phyloP scores from a whole-genome alignment of 2,797 vertebrate species.

The Alosa sapidissima region DNA sequence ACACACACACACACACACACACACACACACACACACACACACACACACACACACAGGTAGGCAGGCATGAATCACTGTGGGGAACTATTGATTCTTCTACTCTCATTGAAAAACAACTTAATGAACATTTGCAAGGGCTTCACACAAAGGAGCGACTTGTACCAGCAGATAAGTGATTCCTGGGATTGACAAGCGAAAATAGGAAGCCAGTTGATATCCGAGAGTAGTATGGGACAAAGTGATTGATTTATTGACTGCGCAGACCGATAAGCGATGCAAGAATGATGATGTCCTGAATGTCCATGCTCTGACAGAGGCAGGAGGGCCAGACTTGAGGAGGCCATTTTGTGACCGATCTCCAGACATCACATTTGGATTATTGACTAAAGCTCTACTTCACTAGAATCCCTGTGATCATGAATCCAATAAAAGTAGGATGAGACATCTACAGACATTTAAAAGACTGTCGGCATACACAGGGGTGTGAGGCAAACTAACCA shows the following conservation, averaged over 20 bases:
- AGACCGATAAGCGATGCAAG: constrained; percentile 67
- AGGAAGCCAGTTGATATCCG: constrained; percentile 59
- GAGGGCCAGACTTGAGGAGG: constrained; percentile 41
- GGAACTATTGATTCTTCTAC: constrained; percentile 63
- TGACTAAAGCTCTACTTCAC: constrained; percentile 45
- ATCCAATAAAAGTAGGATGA: background rate
- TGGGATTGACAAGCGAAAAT: constrained; percentile 66
- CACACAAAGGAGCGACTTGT: constrained; percentile 69
- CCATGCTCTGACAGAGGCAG: constrained; percentile 49
- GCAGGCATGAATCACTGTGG: constrained; percentile 59
- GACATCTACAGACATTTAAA: background rate
- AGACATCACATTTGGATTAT: constrained; percentile 53
- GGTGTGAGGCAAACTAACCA: background rate
- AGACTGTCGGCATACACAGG: background rate
- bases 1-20: constrained; percentile 45
- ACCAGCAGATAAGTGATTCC: constrained; percentile 71
- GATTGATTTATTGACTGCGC: constrained; percentile 75
- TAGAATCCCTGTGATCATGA: constrained; percentile 30
- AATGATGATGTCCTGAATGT: constrained; percentile 69
- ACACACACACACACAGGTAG: constrained; percentile 46
- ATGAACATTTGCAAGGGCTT: constrained; percentile 71
- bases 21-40: constrained; percentile 45
- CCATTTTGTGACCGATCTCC: constrained; percentile 55
- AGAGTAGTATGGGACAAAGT: constrained; percentile 59
- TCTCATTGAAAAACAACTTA: constrained; percentile 77